Base-by-base conservation (phyloP, 2,113 vertebrate genomes). In the Siniperca chuatsi region DNA sequence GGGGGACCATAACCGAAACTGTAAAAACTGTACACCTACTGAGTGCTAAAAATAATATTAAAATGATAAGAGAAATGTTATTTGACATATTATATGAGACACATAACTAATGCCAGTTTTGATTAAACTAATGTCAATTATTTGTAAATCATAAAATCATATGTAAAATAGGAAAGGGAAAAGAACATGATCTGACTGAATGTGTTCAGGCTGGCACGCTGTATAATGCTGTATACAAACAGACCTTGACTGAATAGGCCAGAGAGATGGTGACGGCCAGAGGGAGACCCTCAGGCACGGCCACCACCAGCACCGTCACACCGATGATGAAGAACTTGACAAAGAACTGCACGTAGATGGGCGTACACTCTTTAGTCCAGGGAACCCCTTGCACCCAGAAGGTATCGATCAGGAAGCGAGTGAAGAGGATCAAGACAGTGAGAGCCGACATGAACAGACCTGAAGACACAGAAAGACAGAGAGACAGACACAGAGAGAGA, bases 301-400 rank as follows among this genome's bases (percentile, higher is more conserved):
- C 98, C 65, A 99, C 98, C 79, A 99, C 98, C 89, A 99, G 93
- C 81, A 99, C 98, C 0, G 98, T 99, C 75, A 99, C 98, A 70
- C 98, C 98, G 77, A 99, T 99, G 94, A 99, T 99, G 95, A 99
- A 99, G 96, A 99, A 99, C 95, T 99, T 99, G 82, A 99, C 98
- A 86, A 99, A 93, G 90, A 98, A 99, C 88, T 99, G 98, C 86
- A 98, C 95, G 86, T 99, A 99, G 94, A 99, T 95, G 1, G 98
- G 97, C n/a, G 95, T 92, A 90, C 98, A 99, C 70, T 98, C 97
- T 13, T 92, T 93, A 85, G 96, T 89, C 97, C 97, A 99, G 0
- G 94, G 92, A 77, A 97, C 94, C 46, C 97, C 96, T 92, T 99
- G 97, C 88, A 99, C 92, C 96, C 97, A 98, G 94, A 99, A 99